phyloP scores from a whole-genome alignment of 2,888 invertebrate species.

The Lasioglossum villosulum region DNA sequence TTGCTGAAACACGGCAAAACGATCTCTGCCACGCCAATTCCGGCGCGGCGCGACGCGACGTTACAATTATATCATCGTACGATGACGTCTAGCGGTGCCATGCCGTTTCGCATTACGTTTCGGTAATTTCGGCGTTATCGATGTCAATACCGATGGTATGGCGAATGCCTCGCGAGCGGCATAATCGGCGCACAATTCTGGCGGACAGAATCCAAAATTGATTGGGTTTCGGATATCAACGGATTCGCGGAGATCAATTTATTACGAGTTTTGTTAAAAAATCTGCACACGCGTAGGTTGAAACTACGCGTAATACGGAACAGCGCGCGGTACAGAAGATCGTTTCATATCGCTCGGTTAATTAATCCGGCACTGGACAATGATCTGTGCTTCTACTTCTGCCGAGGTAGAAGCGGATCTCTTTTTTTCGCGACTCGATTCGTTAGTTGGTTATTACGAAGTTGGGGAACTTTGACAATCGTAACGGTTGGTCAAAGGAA shows the following conservation, averaged over 20 bases:
- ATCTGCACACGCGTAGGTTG: neutral
- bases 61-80: neutral
- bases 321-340: too few relatives aligned
- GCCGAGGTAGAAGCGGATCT: neutral
- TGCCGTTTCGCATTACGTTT: neutral
- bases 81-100: slow-evolving; percentile 17
- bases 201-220: slow-evolving; percentile 32
- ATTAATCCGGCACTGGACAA: neutral
- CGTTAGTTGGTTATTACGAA: neutral
- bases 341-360: too few relatives aligned
- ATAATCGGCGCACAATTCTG: slow-evolving; percentile 37
- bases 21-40: neutral
- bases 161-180: neutral
- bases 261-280: slow-evolving; percentile 20
- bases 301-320: too few relatives aligned
- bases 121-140: slow-evolving; percentile 39
- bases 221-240: slow-evolving; percentile 34
- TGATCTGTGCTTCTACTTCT: neutral
- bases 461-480: neutral
- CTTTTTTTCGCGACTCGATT: neutral
- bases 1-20: neutral
- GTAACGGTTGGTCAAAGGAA: neutral
- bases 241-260: slow-evolving; percentile 40
- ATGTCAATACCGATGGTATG: slow-evolving; percentile 28
- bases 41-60: too few relatives aligned